Percentiles rank a stretch among this genome's conserved stretches.
phyloP scores from a whole-genome alignment of 2,113 vertebrate genomes.

The Daphoenositta chrysoptera region DNA sequence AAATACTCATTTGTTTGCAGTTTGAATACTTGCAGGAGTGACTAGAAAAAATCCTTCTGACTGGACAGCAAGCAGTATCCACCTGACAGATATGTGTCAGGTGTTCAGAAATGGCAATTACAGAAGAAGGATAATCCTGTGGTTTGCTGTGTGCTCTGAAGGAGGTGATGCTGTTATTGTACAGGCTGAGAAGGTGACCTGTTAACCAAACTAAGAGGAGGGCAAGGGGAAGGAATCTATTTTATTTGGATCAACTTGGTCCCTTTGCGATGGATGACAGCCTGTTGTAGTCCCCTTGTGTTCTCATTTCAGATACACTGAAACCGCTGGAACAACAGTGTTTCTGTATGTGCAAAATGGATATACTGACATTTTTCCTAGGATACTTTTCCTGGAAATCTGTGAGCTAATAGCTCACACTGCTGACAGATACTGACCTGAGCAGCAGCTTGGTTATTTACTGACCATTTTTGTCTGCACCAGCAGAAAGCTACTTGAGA shows the following conservation, averaged over 20 bases:
- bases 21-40: neutral
- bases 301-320: neutral
- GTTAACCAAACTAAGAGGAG: neutral
- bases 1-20: neutral
- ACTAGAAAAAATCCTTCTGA: neutral
- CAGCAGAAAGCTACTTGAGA: neutral
- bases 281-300: neutral
- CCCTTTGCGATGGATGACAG: neutral
- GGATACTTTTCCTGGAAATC: neutral
- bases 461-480: neutral
- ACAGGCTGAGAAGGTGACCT: neutral
- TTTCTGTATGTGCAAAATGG: neutral
- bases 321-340: neutral
- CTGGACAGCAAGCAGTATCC: neutral
- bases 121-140: neutral
- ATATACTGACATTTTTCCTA: neutral
- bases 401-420: neutral
- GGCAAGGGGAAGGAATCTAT: neutral
- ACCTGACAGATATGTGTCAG: neutral
- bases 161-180: neutral
- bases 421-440: neutral
- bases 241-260: neutral
- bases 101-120: neutral
- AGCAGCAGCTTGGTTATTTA: neutral
- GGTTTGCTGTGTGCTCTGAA: neutral